Percentiles rank a stretch among this genome's conserved stretches.
phyloP scores from a whole-genome alignment of 92 coral and sea anemone species.

The Zoanthus gigantus region DNA sequence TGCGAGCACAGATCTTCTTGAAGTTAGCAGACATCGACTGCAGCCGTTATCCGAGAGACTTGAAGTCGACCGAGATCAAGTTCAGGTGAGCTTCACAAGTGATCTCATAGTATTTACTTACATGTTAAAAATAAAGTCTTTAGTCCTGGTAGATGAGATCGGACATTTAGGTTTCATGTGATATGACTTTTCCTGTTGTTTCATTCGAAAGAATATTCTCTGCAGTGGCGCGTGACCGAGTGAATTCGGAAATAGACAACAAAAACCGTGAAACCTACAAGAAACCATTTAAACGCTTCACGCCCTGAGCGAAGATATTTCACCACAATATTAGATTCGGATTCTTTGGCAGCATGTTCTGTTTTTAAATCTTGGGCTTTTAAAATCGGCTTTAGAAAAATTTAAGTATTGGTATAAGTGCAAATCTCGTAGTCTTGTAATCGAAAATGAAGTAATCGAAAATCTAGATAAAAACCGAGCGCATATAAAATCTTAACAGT shows the following conservation, averaged over 20 bases:
- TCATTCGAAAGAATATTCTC: not conserved
- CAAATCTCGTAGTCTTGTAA: not conserved
- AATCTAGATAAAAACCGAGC: not conserved
- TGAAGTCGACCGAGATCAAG: slow-evolving; percentile 91
- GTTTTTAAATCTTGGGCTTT: not conserved
- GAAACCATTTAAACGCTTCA: slow-evolving; percentile 37
- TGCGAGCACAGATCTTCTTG: slow-evolving; percentile 88
- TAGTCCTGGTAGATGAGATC: not conserved
- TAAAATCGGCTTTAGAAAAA: not conserved
- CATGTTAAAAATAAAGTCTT: not conserved
- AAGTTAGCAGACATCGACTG: slow-evolving; percentile 89
- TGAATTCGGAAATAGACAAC: slow-evolving; percentile 45
- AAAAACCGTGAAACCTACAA: slow-evolving; percentile 29
- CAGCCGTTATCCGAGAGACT: slow-evolving; percentile 91
- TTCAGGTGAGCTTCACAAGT: slow-evolving; percentile 74
- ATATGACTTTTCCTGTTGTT: slow-evolving; percentile 7
- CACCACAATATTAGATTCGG: not conserved
- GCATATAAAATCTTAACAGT: not conserved
- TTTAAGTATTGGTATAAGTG: not conserved
- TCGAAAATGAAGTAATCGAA: not conserved
- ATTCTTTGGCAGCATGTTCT: not conserved
- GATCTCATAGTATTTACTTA: slow-evolving; percentile 11
- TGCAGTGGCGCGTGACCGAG: slow-evolving; percentile 53
- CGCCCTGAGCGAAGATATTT: slow-evolving; percentile 23
- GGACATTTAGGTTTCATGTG: not conserved